Base-by-base conservation (phyloP, 1,140 invertebrate genomes). In the Trypoxylus dichotomus region DNA sequence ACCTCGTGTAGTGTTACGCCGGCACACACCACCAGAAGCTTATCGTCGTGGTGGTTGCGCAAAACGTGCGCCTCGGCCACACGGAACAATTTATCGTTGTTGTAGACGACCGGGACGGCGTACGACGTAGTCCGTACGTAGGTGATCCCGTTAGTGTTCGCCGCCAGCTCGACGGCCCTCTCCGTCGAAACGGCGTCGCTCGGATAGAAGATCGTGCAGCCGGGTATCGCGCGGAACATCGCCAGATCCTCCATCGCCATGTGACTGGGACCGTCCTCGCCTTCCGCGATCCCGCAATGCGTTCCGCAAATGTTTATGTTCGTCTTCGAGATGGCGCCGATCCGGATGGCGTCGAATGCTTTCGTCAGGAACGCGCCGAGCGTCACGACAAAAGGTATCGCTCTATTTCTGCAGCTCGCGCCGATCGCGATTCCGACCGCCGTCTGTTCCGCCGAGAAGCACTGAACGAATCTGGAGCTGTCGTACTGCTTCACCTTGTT, bases 361-460 rank as follows among this genome's bases (percentile, higher is more conserved):
- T 98, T 91, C 0, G 96, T 95, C 83, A 99, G 96, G 91, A 99
- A 99, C 5, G 96, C 95, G 63, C 98, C 98, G 89, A 99, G 99
- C 1, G 98, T 98, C 32, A 97, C 98, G 7, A 93, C 94, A 86
- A 99, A 99, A 6, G 96, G 91, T 60, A 99, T 91, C 10, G 95
- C 94, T 76, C 97, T 90, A 83, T 96, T 92, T 79, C 97, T 90
- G 83, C 96, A 97, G 63, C 94, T 94, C 41, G 94, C 92, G 37
- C 98, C 98, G 82, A 98, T 96, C 0, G 95, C 98, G 78, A 99
- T 96, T 58, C 98, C 97, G 80, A 98, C 96, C 81, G 98, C 87
- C 88, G 98, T 99, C 89, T 99, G 98, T 87, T 99, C 98, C 75
- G 98, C 98, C 85, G 99, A 99, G 88, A 95, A 99, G 86, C 98